These are phyloP conservation scores for Leptopilina myrica DNA, from an alignment of 2,888 invertebrate genomes.

Conservation along the genomic window DNA sequence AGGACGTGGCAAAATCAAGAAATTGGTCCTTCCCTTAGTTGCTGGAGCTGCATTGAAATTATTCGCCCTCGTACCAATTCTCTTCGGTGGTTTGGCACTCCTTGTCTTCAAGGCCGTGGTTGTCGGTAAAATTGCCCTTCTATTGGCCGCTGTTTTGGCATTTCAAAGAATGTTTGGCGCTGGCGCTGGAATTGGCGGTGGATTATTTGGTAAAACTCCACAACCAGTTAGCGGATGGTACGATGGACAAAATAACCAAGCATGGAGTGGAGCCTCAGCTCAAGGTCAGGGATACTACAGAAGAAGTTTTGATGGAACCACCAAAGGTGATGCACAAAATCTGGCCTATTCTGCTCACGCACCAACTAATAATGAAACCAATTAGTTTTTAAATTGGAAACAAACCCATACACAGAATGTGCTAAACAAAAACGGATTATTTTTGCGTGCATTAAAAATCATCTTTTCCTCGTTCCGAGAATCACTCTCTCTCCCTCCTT, in stretches of 20 bases:
- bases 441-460: neutral
- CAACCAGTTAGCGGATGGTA: slow-evolving; percentile 55
- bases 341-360: slow-evolving; percentile 85
- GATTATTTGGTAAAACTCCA: slow-evolving; percentile 67
- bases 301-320: slow-evolving; percentile 77
- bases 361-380: slow-evolving; percentile 67
- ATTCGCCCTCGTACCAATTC: slow-evolving; percentile 83
- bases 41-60: slow-evolving; percentile 85
- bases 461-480: slow-evolving; percentile 50
- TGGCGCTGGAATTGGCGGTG: slow-evolving; percentile 70
- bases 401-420: no score
- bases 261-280: slow-evolving; percentile 34
- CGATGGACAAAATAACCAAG: slow-evolving; percentile 43
- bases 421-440: neutral
- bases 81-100: slow-evolving; percentile 85
- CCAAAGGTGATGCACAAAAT: slow-evolving; percentile 82
- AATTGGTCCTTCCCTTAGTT: slow-evolving; percentile 83
- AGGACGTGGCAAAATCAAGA: slow-evolving; percentile 88
- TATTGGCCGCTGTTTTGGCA: slow-evolving; percentile 84
- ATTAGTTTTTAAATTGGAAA: slow-evolving; percentile 27
- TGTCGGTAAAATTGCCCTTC: slow-evolving; percentile 87
- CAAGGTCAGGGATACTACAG: slow-evolving; percentile 73
- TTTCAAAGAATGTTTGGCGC: slow-evolving; percentile 83
- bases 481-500: neutral
- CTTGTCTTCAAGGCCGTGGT: slow-evolving; percentile 87